Base-by-base conservation (phyloP, 2,113 vertebrate species). In the human region DNA sequence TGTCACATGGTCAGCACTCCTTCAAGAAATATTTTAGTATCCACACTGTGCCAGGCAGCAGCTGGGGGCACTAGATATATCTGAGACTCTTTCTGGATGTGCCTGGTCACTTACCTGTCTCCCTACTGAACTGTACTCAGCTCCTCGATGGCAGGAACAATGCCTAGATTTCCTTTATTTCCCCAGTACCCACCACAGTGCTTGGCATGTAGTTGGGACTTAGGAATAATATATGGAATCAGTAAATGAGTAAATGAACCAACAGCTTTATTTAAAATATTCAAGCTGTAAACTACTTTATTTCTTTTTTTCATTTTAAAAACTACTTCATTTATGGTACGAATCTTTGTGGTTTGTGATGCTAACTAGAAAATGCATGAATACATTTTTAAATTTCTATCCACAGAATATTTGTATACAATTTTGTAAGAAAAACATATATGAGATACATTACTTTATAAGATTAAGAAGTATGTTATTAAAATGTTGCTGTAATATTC, bases 221-320 rank as follows among this genome's bases (percentile, higher is more conserved):
- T 88, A 25, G 5, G 25, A 91, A 89, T 79, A 18, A 23, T 25
- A 1, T 23, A 25, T 59, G 16, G 35, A 72, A 86, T 70, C 43
- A 2, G 57, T 80, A 52, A 86, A 82, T 82, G 75, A 96, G 18
- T 70, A 50, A 89, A 94, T 48, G 40, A 78, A 43, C 22, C 38
- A 79, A 52, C 20, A 57, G 27, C 78, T 96, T 96, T 72, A 30
- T 82, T 89, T 95, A 59, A 90, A 95, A 59, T 73, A 80, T 27
- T 45, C 18, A 50, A 48, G 8, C 68, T 79, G 18, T 75, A 90
- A 84, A 32, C n/a, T 30, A 55, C 80, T 78, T 50, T 66, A 61
- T 61, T 57, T 57, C 8, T 30, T 32, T 64, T 64, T 32, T n/a
- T 43, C 23, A 48, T 20, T 94, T 90, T 52, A 25, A 93, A 85